Conservation (phyloP, 2,888 invertebrate genomes). For the Erebia palarica region DNA sequence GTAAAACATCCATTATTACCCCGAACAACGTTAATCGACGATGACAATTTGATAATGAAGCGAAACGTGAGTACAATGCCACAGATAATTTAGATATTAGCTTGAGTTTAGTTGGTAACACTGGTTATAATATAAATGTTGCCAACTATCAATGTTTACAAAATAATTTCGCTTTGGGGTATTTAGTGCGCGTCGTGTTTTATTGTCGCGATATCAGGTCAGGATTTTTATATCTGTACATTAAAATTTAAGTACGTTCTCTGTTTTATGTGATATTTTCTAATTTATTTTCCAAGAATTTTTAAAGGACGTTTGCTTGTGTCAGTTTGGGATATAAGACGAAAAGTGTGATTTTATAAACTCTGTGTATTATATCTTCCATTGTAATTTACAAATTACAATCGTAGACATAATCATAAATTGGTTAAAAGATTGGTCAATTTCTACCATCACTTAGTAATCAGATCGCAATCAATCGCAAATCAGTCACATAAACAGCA, state of each 20-base stretch:
- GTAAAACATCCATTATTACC: conserved; percentile 15
- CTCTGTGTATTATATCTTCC: too few species aligned
- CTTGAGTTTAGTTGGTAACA: conserved; percentile 34
- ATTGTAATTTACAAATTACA: too few species aligned
- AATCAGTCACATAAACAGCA: too few species aligned
- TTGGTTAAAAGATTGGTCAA: too few species aligned
- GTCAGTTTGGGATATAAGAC: too few species aligned
- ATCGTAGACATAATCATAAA: too few species aligned
- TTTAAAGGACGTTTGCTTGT: not conserved
- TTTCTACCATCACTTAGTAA: too few species aligned
- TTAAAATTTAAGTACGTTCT: not conserved
- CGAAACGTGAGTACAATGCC: conserved; percentile 72
- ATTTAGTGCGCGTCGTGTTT: conserved; percentile 20
- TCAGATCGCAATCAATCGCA: too few species aligned
- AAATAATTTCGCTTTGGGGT: conserved; percentile 18
- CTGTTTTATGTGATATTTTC: not conserved
- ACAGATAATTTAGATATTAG: not conserved
- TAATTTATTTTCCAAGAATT: not conserved
- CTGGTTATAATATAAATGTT: conserved; percentile 45
- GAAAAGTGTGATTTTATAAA: too few species aligned
- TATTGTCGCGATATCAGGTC: conserved; percentile 19
- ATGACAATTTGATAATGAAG: conserved; percentile 66
- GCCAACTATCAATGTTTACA: conserved; percentile 47
- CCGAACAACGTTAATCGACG: conserved; percentile 33
- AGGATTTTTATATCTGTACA: conserved; percentile 3